Conservation (phyloP, 1,140 invertebrate species). For the Heliconius eleuchia region DNA sequence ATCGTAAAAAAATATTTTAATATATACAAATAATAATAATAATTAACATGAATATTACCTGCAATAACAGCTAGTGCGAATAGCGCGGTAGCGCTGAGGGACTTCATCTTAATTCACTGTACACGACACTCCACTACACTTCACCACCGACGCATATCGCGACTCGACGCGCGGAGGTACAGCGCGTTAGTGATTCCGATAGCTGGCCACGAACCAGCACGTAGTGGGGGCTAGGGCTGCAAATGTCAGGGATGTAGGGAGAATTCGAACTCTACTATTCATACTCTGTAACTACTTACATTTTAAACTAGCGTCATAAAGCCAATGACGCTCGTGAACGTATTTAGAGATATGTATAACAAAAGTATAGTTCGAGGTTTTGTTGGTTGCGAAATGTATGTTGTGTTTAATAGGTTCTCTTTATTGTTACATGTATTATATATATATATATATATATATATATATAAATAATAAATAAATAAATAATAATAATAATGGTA, state of each 20-base stretch:
- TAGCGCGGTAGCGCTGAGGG: constrained; percentile 57
- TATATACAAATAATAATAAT: neutral
- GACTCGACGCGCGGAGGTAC: constrained; percentile 61
- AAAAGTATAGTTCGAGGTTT: constrained; percentile 6
- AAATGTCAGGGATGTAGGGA: constrained; percentile 64
- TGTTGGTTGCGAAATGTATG: neutral
- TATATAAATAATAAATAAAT: neutral
- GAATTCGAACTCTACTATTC: neutral
- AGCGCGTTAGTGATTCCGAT: constrained; percentile 65
- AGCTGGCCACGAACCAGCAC: constrained; percentile 13
- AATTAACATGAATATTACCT: constrained; percentile 45
- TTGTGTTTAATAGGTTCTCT: neutral
- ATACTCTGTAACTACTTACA: neutral
- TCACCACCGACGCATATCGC: constrained; percentile 73
- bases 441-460: too few relatives aligned
- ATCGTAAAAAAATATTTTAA: neutral
- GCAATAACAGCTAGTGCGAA: constrained; percentile 59
- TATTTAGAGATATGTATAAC: constrained; percentile 6
- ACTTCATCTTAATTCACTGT: constrained; percentile 64
- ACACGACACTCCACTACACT: constrained; percentile 63
- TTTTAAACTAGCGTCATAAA: neutral
- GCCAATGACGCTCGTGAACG: constrained; percentile 7
- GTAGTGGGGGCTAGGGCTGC: constrained; percentile 37
- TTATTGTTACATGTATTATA: neutral
- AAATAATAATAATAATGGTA: too few relatives aligned